Evolutionary conservation across 2,113 vertebrate genomes (phyloP).

Genomic region (Corapipo altera): DNA sequence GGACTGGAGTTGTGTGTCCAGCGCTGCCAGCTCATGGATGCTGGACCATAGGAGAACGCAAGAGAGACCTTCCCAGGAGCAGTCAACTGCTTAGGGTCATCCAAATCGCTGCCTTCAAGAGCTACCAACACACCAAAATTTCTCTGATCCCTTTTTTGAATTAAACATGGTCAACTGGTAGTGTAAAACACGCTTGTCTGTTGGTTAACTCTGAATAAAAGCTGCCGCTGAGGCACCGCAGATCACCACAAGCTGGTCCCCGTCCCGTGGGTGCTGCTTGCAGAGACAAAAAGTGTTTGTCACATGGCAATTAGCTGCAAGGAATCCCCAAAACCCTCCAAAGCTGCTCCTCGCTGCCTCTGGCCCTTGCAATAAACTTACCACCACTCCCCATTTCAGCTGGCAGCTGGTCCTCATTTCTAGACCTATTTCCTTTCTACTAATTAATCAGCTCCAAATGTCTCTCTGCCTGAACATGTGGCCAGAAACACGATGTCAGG

Average conservation of each 20-base stretch:
- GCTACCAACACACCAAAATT: background rate
- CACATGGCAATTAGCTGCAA: background rate
- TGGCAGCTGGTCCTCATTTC: slow-evolving; percentile 48
- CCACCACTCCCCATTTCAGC: background rate
- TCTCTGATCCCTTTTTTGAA: background rate
- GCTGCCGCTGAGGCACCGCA: background rate
- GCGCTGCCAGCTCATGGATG: background rate
- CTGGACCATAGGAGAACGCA: background rate
- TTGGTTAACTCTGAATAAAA: background rate
- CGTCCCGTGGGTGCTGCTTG: background rate
- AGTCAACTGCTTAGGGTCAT: background rate
- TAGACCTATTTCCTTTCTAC: slow-evolving; percentile 16
- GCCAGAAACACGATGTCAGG: background rate
- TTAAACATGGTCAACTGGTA: background rate
- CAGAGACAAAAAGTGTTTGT: background rate
- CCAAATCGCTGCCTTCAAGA: background rate
- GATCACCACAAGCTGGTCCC: background rate
- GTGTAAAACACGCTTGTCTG: background rate
- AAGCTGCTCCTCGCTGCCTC: background rate
- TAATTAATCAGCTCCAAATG: slow-evolving; percentile 63
- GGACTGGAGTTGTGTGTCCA: background rate
- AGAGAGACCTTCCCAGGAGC: background rate
- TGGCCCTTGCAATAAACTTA: slow-evolving; percentile 25
- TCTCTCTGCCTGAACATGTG: background rate
- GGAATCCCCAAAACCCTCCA: background rate